phyloP scores from a whole-genome alignment of 1,140 invertebrate species.

The Cataglyphis hispanica region DNA sequence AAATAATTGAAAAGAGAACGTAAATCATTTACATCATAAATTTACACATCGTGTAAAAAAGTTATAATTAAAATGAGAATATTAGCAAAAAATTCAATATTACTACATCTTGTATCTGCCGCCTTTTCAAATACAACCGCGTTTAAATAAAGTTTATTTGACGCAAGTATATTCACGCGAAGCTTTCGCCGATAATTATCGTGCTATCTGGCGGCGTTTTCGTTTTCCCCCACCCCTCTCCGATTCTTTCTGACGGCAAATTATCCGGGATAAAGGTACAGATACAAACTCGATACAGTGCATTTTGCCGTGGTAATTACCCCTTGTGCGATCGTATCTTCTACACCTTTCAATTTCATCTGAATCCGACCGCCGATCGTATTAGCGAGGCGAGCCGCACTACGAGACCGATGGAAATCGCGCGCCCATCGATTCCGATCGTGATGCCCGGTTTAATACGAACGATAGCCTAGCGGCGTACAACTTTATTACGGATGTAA shows the following conservation, averaged over 20 bases:
- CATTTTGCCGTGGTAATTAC: slow-evolving; percentile 48
- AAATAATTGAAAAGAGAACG: background rate
- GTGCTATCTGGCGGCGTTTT: slow-evolving; percentile 30
- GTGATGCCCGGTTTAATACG: slow-evolving; percentile 62
- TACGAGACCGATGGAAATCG: slow-evolving; percentile 60
- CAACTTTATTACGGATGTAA: slow-evolving; percentile 62
- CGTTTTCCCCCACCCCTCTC: background rate
- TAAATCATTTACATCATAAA: background rate
- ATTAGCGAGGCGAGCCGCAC: slow-evolving; percentile 51
- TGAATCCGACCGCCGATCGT: slow-evolving; percentile 58
- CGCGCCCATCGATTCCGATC: slow-evolving; percentile 54
- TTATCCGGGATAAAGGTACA: slow-evolving; percentile 41
- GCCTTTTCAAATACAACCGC: background rate
- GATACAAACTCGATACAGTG: slow-evolving; percentile 27
- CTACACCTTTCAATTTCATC: slow-evolving; percentile 63
- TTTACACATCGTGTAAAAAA: background rate
- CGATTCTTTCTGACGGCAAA: slow-evolving; percentile 46
- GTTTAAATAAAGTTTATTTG: background rate
- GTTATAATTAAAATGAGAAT: background rate
- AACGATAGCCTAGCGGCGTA: slow-evolving; percentile 61
- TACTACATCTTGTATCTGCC: background rate
- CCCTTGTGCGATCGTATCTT: slow-evolving; percentile 40
- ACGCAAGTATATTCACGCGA: slow-evolving; percentile 16
- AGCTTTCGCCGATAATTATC: slow-evolving; percentile 32
- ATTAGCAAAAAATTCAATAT: background rate